Evolutionary conservation across 2,113 vertebrate genomes (phyloP).

Genomic region (Lontra canadensis): DNA sequence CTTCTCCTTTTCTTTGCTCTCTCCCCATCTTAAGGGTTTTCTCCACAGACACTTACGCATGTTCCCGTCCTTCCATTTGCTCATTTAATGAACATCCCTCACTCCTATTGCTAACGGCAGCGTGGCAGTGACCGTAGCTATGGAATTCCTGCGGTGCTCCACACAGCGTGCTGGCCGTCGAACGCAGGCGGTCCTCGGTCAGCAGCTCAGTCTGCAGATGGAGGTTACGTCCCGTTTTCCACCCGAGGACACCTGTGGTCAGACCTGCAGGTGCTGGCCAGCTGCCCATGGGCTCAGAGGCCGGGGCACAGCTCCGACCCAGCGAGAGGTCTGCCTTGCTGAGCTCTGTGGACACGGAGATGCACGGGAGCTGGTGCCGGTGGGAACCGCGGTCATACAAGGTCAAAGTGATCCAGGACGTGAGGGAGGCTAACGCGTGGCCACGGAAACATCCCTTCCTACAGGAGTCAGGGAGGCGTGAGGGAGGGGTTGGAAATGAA

Average conservation of each 20-base stretch:
- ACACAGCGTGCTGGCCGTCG: rapidly evolving
- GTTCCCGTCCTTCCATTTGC: no score
- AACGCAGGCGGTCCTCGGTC: rapidly evolving
- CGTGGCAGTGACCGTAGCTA: rapidly evolving
- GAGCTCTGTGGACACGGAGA: rapidly evolving
- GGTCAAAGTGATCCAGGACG: neutral
- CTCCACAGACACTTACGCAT: no score
- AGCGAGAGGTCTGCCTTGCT: rapidly evolving
- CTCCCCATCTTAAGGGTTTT: neutral
- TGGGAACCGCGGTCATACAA: neutral
- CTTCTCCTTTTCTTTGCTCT: neutral
- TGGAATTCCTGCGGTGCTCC: rapidly evolving
- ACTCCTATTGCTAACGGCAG: rapidly evolving
- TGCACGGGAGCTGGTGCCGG: rapidly evolving
- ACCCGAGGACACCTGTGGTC: neutral
- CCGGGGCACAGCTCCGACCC: neutral
- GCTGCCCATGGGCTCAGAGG: rapidly evolving
- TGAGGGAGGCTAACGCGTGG: neutral
- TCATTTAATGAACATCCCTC: neutral
- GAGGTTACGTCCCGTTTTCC: rapidly evolving
- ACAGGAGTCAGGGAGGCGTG: neutral
- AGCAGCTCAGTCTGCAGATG: rapidly evolving
- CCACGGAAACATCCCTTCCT: neutral
- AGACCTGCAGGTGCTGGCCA: neutral
- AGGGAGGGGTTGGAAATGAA: no score